Percentiles rank a stretch among this genome's conserved stretches.
Conservation (phyloP, 2,797 vertebrate genomes). For the Myotis vivesi region DNA sequence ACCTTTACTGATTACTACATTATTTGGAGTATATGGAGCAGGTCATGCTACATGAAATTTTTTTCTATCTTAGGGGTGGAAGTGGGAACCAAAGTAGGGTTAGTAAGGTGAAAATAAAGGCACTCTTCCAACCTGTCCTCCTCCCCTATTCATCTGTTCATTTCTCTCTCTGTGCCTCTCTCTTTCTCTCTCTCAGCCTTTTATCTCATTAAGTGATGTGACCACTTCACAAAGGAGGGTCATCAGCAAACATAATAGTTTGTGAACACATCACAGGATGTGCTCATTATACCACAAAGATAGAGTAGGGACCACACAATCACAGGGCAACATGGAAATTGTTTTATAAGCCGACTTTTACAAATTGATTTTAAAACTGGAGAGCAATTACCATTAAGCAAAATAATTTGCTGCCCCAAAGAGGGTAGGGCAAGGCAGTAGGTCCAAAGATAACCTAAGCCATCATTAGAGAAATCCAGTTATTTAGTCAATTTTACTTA, state of each 20-base stretch:
- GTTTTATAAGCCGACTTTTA: slow-evolving; percentile 76
- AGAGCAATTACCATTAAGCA: slow-evolving; percentile 74
- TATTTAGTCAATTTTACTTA: slow-evolving; percentile 99
- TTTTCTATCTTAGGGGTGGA: neutral
- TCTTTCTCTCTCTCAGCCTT: neutral
- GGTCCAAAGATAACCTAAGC: slow-evolving; percentile 94
- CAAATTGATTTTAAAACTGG: slow-evolving; percentile 71
- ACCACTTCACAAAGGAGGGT: slow-evolving; percentile 51
- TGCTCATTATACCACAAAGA: slow-evolving; percentile 75
- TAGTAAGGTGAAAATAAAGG: slow-evolving; percentile 44
- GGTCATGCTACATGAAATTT: neutral
- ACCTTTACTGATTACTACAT: slow-evolving; percentile 1
- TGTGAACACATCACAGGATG: slow-evolving; percentile 49
- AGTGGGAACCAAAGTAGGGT: neutral
- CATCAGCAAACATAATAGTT: slow-evolving; percentile 20
- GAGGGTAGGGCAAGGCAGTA: slow-evolving; percentile 93
- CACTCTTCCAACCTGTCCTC: neutral
- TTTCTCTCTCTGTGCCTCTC: neutral
- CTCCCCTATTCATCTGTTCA: neutral
- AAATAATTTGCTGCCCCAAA: slow-evolving; percentile 81
- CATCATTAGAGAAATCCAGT: slow-evolving; percentile 97
- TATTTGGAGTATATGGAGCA: neutral
- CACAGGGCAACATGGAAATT: slow-evolving; percentile 63
- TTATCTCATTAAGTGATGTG: slow-evolving; percentile 68
- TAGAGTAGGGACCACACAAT: slow-evolving; percentile 66